Base-by-base conservation (phyloP, 2,888 invertebrate genomes). In the Ectemnius lituratus region DNA sequence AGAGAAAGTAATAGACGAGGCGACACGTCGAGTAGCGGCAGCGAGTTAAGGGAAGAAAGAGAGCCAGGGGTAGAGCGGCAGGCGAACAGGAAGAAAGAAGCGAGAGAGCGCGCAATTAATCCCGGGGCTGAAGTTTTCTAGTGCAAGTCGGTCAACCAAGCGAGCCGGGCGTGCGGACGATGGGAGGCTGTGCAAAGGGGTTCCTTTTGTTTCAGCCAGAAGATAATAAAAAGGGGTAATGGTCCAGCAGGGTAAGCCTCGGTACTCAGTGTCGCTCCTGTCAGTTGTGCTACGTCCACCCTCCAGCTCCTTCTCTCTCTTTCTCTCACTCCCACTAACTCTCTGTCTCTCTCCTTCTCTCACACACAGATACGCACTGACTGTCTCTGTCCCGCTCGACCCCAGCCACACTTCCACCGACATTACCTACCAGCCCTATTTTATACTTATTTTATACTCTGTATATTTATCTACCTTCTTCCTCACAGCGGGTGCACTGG, bases 211-310 rank as follows among this genome's bases (percentile, higher is more conserved):
- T 81, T 83, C 75, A 74, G 74, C 70, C 68, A 63, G 74, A 77
- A 83, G 79, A 83, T 82, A 83, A 83, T 80, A 79, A 80, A 83
- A 81, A 80, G 68, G 80, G 76, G 82, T 82, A 82, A 82, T 78
- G 79, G 77, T 70, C 81, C 71, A 61, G 75, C 75, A 68, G 77
- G 75, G 67, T 72, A 67, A 75, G 75, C 63, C 71, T 62, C 52
- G 64, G 79, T 62, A 67, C 62, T 73, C 69, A 78, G 71, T 80
- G 67, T 78, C 70, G 71, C 65, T 56, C 74, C 73, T 76, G 78
- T 78, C 80, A 69, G 76, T 70, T 59, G 73, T 73, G 67, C 67
- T 46, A 63, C 70, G 59, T 63, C 72, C 69, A 23, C 14, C 13
- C 8, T 46, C 66, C 47, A 46, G 5, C 52, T 62, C n/a, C 27